phyloP scores from a whole-genome alignment of 2,113 vertebrate species.

The Sprattus sprattus region DNA sequence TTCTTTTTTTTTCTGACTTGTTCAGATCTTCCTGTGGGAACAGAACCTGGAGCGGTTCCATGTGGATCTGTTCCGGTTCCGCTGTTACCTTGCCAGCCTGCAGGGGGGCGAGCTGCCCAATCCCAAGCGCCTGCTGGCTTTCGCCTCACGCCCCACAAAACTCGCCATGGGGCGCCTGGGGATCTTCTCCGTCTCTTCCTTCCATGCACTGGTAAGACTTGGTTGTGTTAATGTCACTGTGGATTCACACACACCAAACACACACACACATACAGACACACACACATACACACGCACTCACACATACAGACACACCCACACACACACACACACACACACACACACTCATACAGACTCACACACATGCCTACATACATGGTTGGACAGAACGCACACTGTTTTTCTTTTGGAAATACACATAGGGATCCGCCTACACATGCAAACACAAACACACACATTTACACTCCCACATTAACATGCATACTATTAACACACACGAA shows the following conservation, averaged over 20 bases:
- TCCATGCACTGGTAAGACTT: constrained; percentile 86
- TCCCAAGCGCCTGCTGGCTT: constrained; percentile 89
- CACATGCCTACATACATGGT: background rate
- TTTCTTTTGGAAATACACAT: background rate
- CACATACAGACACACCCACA: background rate
- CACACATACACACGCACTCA: background rate
- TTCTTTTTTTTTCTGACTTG: constrained; percentile 11
- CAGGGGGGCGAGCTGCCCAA: constrained; percentile 93
- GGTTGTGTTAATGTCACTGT: background rate
- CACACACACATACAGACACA: background rate
- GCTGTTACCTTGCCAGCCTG: constrained; percentile 91
- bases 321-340: background rate
- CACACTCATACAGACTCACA: background rate
- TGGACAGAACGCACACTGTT: background rate
- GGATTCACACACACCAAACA: background rate
- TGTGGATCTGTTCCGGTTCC: constrained; percentile 91
- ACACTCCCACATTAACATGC: background rate
- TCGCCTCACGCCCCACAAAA: constrained; percentile 90
- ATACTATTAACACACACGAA: background rate
- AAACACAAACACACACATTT: constrained; percentile 1
- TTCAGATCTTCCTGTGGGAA: constrained; percentile 93
- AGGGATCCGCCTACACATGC: background rate
- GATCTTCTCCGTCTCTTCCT: constrained; percentile 93
- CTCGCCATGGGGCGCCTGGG: constrained; percentile 92
- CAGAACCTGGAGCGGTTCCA: constrained; percentile 95